Base-by-base conservation (phyloP, 2,888 invertebrate species). In the Gordius sp. region DNA sequence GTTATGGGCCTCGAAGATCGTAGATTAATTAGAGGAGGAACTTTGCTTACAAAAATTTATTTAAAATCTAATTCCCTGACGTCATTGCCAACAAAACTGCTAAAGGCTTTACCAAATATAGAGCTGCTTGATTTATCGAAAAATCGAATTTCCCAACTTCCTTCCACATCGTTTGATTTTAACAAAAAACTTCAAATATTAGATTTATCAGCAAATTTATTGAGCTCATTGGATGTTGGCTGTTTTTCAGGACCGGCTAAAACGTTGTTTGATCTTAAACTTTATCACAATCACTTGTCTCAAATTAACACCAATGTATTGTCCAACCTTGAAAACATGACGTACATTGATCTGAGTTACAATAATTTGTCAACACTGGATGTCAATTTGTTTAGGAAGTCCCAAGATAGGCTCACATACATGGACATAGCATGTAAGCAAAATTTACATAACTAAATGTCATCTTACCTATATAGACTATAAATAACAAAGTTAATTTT, bases 371-470 rank as follows among this genome's bases (percentile, higher is more conserved):
- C 47, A n/a, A n/a, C 16, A 4, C 20, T 47, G 23, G 20, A 23
- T 20, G 47, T 47, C 16, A 4, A 8, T 8, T 20, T 47, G 23
- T 47, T 47, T 23, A 4, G 20, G 20, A 20, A 20, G 4, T 47
- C n/a, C 47, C 47, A 47, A 47, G 47, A 47, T 20, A 47, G 47
- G 8, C 23, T 47, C 4, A 47, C 23, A 8, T 47, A 47, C 47
- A 47, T 47, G 47, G 47, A 47, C 23, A n/a, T 47, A 20, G 8
- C 47, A 47, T 47, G 47, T 47, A 47, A 47, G 47, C 20, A 18
- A 18, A 8, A 47, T 20, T 47, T 47, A 47, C 4, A 4, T 20
- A 33, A 47, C 4, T 13, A 33, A n/a, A 13, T 33, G 39, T n/a
- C 8, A 33, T 33, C 8, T 33, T 33, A 33, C n/a, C 39, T 33